These are phyloP conservation scores for Ectemnius cavifrons DNA, from an alignment of 2,888 invertebrate genomes.

Conservation along the genomic window DNA sequence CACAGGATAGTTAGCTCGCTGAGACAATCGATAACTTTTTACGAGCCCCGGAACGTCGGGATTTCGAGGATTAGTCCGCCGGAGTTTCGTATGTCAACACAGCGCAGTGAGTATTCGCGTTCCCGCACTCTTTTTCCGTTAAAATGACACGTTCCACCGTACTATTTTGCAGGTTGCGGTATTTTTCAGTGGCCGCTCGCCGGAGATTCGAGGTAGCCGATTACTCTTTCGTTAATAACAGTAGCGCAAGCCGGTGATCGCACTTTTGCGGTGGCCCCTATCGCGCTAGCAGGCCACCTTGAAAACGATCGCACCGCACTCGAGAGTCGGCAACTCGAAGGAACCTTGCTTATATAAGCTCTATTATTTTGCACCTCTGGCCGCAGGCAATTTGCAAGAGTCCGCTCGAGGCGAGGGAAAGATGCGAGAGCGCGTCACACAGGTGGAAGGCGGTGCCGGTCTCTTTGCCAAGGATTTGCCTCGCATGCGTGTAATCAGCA, in stretches of 20 bases:
- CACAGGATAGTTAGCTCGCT: background rate
- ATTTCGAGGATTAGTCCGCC: background rate
- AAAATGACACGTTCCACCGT: background rate
- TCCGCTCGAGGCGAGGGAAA: constrained; percentile 44
- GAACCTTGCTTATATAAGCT: constrained; percentile 66
- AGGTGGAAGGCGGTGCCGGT: background rate
- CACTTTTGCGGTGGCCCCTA: constrained; percentile 37
- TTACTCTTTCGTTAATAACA: constrained; percentile 33
- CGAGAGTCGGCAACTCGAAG: constrained; percentile 36
- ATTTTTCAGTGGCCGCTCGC: background rate
- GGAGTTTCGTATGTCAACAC: background rate
- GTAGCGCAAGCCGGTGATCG: constrained; percentile 5
- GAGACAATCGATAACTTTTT: constrained; percentile 9
- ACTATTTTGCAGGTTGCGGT: constrained; percentile 1
- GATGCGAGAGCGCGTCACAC: background rate
- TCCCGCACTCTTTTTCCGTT: background rate
- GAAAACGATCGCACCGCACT: constrained; percentile 51
- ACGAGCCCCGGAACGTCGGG: background rate
- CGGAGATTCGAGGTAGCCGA: background rate
- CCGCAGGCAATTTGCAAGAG: constrained; percentile 63
- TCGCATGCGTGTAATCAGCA: background rate
- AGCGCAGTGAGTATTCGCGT: background rate
- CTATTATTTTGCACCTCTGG: constrained; percentile 68
- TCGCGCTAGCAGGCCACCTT: constrained; percentile 37
- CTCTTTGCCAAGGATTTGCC: background rate